Evolutionary conservation across 2,888 invertebrate genomes (phyloP), one percentile per base, ranked within the genome.

Genomic region (Trisateles emortualis): DNA sequence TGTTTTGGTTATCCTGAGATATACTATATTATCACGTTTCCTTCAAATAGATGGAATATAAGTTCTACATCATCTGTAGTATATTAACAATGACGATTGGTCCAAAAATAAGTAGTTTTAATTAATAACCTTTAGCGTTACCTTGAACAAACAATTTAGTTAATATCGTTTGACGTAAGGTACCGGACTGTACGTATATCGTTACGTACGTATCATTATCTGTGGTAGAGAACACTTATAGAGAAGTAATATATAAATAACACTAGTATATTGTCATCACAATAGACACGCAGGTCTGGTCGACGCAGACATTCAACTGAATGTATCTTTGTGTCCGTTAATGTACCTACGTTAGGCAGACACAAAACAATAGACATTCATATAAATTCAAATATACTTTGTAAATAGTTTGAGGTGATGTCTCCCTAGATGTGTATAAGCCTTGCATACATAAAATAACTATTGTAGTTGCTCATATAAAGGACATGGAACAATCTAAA

Each of bases 191-290:
- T n/a, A 76, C 66, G 69, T 74, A 72, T 75, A 59, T 63, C 54
- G 56, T 76, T 72, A 59, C 42, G 46, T 72, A 60, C 43, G 47
- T 66, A 63, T 64, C 14, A 38, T 35, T 52, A 43, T 19, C 19
- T 19, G 17, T 44, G 36, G 32, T 44, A 42, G 48, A 54, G 52
- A 26, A 59, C 48, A 63, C 53, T 59, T 64, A 66, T 56, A 60
- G 35, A 56, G 60, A 40, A 52, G 55, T 56, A 53, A 60, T 61
- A 52, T 68, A 68, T 73, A 52, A 54, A 70, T 78, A 76, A 72
- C 65, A 68, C 79, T 84, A 82, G 62, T 57, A 79, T 86, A 85
- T 86, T 85, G 85, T 85, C 86, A 82, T 81, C 85, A 84, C 79
- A 76, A 73, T 67, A 75, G 74, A 72, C 64, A 38, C 59, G 38